Evolutionary conservation across 2,888 invertebrate genomes (phyloP).

Genomic region (Ornithoptera priamus): DNA sequence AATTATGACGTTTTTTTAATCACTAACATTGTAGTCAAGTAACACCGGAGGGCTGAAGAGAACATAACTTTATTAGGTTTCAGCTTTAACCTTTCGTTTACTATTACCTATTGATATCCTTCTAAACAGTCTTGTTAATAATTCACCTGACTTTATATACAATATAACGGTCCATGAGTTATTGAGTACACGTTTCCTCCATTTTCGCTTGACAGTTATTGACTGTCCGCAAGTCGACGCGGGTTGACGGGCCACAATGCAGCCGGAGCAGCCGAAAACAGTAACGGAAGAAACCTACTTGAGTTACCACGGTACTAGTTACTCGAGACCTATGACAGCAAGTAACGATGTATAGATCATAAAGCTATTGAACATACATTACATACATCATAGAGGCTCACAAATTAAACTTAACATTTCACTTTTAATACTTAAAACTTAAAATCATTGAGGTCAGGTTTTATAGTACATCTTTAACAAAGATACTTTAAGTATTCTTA

Average conservation of each 20-base stretch:
- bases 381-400: too few species aligned
- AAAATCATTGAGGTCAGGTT: too few species aligned
- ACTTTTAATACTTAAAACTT: too few species aligned
- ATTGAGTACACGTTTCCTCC: constrained; percentile 48
- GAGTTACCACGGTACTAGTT: not conserved
- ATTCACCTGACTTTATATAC: constrained; percentile 4
- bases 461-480: too few species aligned
- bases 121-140: constrained; percentile 9
- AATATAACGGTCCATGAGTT: constrained; percentile 8
- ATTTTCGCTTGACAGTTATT: constrained; percentile 53
- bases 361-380: too few species aligned
- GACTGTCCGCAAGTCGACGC: constrained; percentile 41
- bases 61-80: not conserved
- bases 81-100: not conserved
- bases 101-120: not conserved
- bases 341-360: not conserved
- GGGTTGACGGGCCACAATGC: constrained; percentile 26
- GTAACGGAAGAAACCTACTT: constrained; percentile 18
- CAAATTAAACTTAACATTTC: too few species aligned
- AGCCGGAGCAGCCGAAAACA: constrained; percentile 10
- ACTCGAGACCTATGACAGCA: not conserved
- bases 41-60: too few species aligned
- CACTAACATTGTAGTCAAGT: too few species aligned
- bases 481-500: too few species aligned
- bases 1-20: too few species aligned